A percentile compares a stretch with the other conserved stretches of the same genome.
These are phyloP conservation scores for Thumatha senex DNA, from an alignment of 2,888 invertebrate species.

Conservation along the genomic window DNA sequence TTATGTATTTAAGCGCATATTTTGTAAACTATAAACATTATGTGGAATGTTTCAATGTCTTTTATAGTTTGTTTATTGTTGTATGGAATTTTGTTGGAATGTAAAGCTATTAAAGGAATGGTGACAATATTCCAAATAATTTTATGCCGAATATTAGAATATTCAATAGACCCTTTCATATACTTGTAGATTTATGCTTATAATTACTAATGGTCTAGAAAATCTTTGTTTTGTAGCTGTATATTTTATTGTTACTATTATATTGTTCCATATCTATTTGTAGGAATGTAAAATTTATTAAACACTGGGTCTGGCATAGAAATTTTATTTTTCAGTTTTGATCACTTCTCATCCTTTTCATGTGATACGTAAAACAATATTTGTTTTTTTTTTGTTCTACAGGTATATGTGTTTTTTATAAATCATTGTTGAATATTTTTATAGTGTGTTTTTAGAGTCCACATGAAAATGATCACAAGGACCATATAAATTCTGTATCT, in stretches of 20 bases:
- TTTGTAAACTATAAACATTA: conserved; percentile 60
- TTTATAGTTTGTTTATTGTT: conserved; percentile 38
- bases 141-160: conserved; percentile 27
- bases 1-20: conserved; percentile 75
- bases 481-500: conserved; percentile 41
- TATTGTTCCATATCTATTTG: conserved; percentile 28
- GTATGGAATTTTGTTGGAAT: conserved; percentile 59
- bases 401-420: neutral
- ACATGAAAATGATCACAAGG: conserved; percentile 32
- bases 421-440: conserved; percentile 15
- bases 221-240: conserved; percentile 1
- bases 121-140: conserved; percentile 37
- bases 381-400: too few relatives aligned
- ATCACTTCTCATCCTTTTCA: conserved; percentile 30
- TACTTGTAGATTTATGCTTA: conserved; percentile 1
- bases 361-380: too few relatives aligned
- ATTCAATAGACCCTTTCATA: neutral
- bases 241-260: conserved; percentile 2
- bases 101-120: conserved; percentile 46
- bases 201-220: neutral
- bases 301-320: conserved; percentile 35
- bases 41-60: conserved; percentile 73
- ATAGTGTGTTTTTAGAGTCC: conserved; percentile 12
- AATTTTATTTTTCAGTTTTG: conserved; percentile 27
- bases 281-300: conserved; percentile 25